Evolutionary conservation across 2,797 vertebrate genomes (phyloP), one percentile per base, ranked within the genome.

Genomic region (Micromesistius poutassou): DNA sequence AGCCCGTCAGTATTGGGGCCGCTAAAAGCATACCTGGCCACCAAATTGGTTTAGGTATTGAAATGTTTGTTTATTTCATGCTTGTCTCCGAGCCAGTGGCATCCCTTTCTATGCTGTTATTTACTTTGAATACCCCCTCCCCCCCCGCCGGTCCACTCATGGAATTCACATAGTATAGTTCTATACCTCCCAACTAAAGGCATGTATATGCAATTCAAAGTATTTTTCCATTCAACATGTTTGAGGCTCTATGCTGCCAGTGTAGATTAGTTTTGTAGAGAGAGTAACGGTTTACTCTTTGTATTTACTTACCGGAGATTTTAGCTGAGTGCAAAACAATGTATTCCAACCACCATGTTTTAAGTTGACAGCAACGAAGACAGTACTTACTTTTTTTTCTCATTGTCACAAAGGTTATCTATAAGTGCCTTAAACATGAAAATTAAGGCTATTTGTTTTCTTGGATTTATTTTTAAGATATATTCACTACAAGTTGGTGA

Each of bases 171-270:
- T 12, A 9, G 66, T 82, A 76, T 50, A 75, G 75, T 78, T 79
- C 74, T 46, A 76, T 46, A 83, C 73, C 16, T 30, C 28, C 50
- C 14, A 25, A 28, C 35, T 46, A 3, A 76, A 80, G 83, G 88
- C 93, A 94, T 62, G n/a, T 62, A n/a, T 62, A 62, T 62, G 55
- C 55, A 62, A 62, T 94, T 95, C 93, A 92, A 94, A 92, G 83
- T 73, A 82, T 62, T 74, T 30, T 86, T 79, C 71, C 70, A 62
- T 10, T 70, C n/a, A 62, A 62, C 55, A 6, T 80, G 76, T 75
- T 82, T 78, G 42, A 91, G 77, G 84, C 83, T 89, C 16, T 73
- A 72, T 62, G 81, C 77, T 81, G 79, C 73, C 79, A 74, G 42
- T 40, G 30, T 30, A 38, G 55, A 62, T 8, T n/a, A 22, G 5